Evolutionary conservation across 2,113 vertebrate species (phyloP).

Genomic region (Galeopterus variegatus): DNA sequence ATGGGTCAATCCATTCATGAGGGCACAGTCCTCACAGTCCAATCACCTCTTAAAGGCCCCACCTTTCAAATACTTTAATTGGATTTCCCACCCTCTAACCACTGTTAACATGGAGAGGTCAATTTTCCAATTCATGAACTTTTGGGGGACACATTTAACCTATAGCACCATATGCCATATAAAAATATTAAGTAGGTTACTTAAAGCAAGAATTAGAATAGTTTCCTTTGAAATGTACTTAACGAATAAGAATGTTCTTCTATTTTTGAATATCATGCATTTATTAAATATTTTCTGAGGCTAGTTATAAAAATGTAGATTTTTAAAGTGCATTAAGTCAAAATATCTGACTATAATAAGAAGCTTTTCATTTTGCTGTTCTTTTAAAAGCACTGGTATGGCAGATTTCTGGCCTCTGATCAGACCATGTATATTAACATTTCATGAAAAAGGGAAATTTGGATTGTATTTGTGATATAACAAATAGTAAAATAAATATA

Average conservation of each 20-base stretch:
- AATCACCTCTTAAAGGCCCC: too few relatives aligned
- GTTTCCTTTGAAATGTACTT: slow-evolving; percentile 65
- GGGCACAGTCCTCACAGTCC: too few relatives aligned
- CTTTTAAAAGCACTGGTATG: slow-evolving; percentile 56
- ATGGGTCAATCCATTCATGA: too few relatives aligned
- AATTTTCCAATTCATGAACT: too few relatives aligned
- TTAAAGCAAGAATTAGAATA: slow-evolving; percentile 25
- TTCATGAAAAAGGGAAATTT: slow-evolving; percentile 78
- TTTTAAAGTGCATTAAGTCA: slow-evolving; percentile 47
- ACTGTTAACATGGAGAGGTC: too few relatives aligned
- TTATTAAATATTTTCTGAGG: slow-evolving; percentile 56
- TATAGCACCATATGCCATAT: not conserved
- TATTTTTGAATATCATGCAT: slow-evolving; percentile 32
- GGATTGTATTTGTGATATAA: slow-evolving; percentile 69
- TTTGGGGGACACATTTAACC: too few relatives aligned
- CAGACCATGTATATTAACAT: slow-evolving; percentile 75
- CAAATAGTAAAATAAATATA: slow-evolving; percentile 81
- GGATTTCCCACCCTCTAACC: too few relatives aligned
- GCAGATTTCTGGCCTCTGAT: slow-evolving; percentile 51
- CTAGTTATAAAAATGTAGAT: slow-evolving; percentile 10
- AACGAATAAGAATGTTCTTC: slow-evolving; percentile 26
- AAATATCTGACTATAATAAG: slow-evolving; percentile 44
- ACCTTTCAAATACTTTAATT: too few relatives aligned
- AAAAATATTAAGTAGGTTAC: not conserved
- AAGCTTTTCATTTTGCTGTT: slow-evolving; percentile 53